Evolutionary conservation across 2,888 invertebrate genomes (phyloP), one percentile per base, ranked within the genome.

Genomic region (Fragum sueziense): DNA sequence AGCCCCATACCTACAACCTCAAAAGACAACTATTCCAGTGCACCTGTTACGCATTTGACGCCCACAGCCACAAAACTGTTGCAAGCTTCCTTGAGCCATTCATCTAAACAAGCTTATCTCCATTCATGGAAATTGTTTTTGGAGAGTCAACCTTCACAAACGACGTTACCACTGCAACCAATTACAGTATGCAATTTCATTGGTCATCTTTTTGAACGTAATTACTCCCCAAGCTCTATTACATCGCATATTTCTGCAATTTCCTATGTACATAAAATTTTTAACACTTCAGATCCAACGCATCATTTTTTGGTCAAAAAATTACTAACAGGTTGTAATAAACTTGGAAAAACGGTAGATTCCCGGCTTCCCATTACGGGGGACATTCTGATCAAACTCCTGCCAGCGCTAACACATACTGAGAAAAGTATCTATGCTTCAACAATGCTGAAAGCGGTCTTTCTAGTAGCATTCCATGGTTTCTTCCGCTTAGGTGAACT

Each of bases 401-500:
- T 52, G 6, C 6, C 52, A 11, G 52, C 52, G 6, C n/a, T 52
- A 6, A n/a, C 7, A 6, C 52, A 52, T 22, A n/a, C 52, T 11
- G 52, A 11, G 20, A 4, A 7, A 7, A 6, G 6, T 11, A 6
- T 29, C 14, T n/a, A 14, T 33, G 25, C 29, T 20, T 34, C 20
- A 74, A 47, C 33, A 25, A 57, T 67, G 17, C 74, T 37, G n/a
- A 57, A 29, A 41, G 70, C 72, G 11, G 31, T 76, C 25, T 69
- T 73, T 22, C 51, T 73, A 4, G 7, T 71, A 17, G 65, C 73
- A 2, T 80, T 80, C 59, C 57, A 73, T 47, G 76, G 68, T 17
- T 80, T 80, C 37, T 57, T 76, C 20, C 57, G 80, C 27, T 22
- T 76, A 25, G 80, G 80, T 1, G 80, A 80, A 57, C 33, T 80